Base-by-base conservation (phyloP, 2,113 vertebrate species). In the Scomber japonicus region DNA sequence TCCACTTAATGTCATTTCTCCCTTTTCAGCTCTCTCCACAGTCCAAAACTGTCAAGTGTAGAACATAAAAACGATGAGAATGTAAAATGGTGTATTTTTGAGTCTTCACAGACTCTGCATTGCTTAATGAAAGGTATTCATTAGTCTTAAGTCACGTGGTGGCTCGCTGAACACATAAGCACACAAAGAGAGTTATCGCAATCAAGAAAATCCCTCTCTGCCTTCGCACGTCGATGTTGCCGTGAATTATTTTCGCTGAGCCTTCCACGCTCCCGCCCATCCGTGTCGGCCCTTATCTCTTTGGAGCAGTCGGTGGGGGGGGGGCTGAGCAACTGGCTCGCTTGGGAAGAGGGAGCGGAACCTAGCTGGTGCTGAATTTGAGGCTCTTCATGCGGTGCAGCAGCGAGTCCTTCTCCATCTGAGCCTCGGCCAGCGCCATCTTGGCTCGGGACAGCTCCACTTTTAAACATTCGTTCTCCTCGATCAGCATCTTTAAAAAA, bases 381-480 rank as follows among this genome's bases (percentile, higher is more conserved):
- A 96, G 95, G 89, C 72, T 96, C 95, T 96, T 99, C 69, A 99
- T 94, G 11, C 70, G 94, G 93, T 98, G 96, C 83, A 97, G 93
- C 77, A 99, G 93, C 8, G 95, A 95, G 85, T 99, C 98, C 80
- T 97, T 97, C 92, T 98, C 97, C 95, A 97, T 96, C 71, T 98
- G 96, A 79, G 96, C 96, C 84, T 99, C 98, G 0, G 97, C 98
- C 78, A 99, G 95, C 30, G 97, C 97, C 95, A 96, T 97, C 93
- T 99, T 99, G 86, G 97, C 94, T 89, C 96, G 96, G 81, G 98
- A 98, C 76, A 99, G 92, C 92, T 98, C 96, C 85, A 96, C 88
- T 82, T 98, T 99, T 76, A 99, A 93, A 94, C 95, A 98, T 92
- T 99, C 97, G 78, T 99, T 99, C 92, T 99, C 98, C 88, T 99